These are phyloP conservation scores for Platyura marginata DNA, from an alignment of 1,140 invertebrate species.

Conservation along the genomic window DNA sequence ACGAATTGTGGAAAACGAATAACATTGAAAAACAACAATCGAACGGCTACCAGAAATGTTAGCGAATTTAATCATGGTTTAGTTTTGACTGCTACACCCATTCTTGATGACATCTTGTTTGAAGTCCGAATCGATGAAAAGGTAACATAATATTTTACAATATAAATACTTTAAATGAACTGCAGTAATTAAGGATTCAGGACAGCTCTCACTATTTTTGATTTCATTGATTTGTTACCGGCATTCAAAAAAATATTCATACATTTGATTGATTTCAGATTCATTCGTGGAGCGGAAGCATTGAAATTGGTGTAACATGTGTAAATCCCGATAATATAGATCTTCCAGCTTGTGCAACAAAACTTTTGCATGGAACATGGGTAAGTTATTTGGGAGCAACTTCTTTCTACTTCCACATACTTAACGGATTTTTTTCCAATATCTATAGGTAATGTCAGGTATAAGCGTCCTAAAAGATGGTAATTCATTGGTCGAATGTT, in stretches of 20 bases:
- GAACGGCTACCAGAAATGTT: constrained; percentile 58
- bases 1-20: constrained; percentile 61
- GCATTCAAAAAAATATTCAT: not conserved
- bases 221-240: not conserved
- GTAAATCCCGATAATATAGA: constrained; percentile 64
- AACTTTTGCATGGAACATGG: constrained; percentile 72
- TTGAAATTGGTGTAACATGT: constrained; percentile 81
- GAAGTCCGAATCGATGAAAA: constrained; percentile 79
- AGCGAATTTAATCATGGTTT: constrained; percentile 68
- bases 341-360: constrained; percentile 65
- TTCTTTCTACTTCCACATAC: too few species aligned
- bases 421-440: constrained; percentile 1
- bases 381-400: too few species aligned
- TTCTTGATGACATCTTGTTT: constrained; percentile 69
- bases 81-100: constrained; percentile 64
- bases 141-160: constrained; percentile 29
- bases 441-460: constrained; percentile 57
- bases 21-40: constrained; percentile 59
- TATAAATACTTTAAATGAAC: not conserved
- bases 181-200: not conserved
- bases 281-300: constrained; percentile 72
- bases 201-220: not conserved
- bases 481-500: constrained; percentile 54
- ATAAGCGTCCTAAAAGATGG: constrained; percentile 72
- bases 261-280: constrained; percentile 30